phyloP scores from a whole-genome alignment of 2,888 invertebrate species.

The Phasia obesa region DNA sequence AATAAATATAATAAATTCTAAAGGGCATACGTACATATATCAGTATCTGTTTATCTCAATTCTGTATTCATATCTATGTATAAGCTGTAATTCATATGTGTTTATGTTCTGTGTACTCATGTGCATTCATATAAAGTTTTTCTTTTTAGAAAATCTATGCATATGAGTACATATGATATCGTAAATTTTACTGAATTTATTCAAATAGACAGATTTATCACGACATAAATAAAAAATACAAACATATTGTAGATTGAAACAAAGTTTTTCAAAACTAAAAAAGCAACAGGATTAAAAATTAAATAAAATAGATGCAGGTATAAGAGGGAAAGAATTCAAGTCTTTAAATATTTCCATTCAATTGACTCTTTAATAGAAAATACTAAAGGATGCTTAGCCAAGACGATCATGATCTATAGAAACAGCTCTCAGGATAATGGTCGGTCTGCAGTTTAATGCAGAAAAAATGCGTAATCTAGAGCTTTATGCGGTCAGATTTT shows the following conservation, averaged over 20 bases:
- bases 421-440: too few relatives aligned
- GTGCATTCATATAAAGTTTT: constrained; percentile 13
- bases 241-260: neutral
- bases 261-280: too few relatives aligned
- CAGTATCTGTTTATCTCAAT: constrained; percentile 39
- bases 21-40: constrained; percentile 26
- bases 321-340: too few relatives aligned
- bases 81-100: neutral
- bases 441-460: too few relatives aligned
- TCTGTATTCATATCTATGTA: constrained; percentile 2
- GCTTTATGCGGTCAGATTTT: too few relatives aligned
- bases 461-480: too few relatives aligned
- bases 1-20: constrained; percentile 46
- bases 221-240: neutral
- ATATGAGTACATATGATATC: neutral
- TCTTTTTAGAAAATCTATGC: constrained; percentile 23
- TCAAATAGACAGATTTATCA: constrained; percentile 50
- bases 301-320: too few relatives aligned
- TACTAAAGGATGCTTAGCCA: too few relatives aligned
- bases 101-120: constrained; percentile 5
- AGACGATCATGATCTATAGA: too few relatives aligned
- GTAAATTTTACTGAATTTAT: constrained; percentile 48
- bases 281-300: too few relatives aligned
- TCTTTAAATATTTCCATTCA: too few relatives aligned
- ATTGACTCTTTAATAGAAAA: too few relatives aligned